phyloP scores from a whole-genome alignment of 1,140 invertebrate genomes.

The Drosophila equinoxialis region DNA sequence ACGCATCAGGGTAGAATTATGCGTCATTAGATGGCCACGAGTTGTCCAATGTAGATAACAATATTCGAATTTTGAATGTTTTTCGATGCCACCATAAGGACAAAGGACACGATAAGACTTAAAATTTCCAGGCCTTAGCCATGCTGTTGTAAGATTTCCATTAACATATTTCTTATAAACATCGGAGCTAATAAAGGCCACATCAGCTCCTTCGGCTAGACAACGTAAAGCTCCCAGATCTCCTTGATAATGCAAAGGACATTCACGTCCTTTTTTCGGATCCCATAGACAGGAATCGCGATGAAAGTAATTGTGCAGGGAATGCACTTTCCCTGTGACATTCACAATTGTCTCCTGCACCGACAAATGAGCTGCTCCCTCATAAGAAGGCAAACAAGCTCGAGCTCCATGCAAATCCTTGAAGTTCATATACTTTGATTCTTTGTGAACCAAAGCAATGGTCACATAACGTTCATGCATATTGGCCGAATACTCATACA shows the following conservation, averaged over 20 bases:
- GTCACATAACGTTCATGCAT: slow-evolving; percentile 86
- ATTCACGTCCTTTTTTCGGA: slow-evolving; percentile 65
- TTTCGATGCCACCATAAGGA: slow-evolving; percentile 84
- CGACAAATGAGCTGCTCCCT: slow-evolving; percentile 87
- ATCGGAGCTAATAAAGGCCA: slow-evolving; percentile 92
- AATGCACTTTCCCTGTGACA: slow-evolving; percentile 78
- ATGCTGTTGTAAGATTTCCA: slow-evolving; percentile 77
- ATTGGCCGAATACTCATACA: slow-evolving; percentile 86
- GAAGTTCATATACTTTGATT: slow-evolving; percentile 85
- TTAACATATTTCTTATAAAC: slow-evolving; percentile 87
- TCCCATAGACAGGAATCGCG: slow-evolving; percentile 86
- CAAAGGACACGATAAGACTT: slow-evolving; percentile 80
- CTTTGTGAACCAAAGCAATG: slow-evolving; percentile 88
- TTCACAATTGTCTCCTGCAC: slow-evolving; percentile 85
- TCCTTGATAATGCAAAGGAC: slow-evolving; percentile 82
- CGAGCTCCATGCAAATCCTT: slow-evolving; percentile 87
- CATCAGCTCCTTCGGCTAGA: slow-evolving; percentile 90
- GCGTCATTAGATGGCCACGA: slow-evolving; percentile 86
- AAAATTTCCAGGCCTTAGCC: slow-evolving; percentile 43
- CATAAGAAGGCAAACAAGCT: slow-evolving; percentile 88
- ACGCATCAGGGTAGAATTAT: slow-evolving; percentile 84
- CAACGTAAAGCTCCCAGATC: slow-evolving; percentile 90
- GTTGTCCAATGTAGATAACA: slow-evolving; percentile 89
- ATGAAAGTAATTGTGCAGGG: slow-evolving; percentile 85
- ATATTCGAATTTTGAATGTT: slow-evolving; percentile 80